phyloP scores from a whole-genome alignment of 1,140 invertebrate species.

The Drosophila rhopaloa region DNA sequence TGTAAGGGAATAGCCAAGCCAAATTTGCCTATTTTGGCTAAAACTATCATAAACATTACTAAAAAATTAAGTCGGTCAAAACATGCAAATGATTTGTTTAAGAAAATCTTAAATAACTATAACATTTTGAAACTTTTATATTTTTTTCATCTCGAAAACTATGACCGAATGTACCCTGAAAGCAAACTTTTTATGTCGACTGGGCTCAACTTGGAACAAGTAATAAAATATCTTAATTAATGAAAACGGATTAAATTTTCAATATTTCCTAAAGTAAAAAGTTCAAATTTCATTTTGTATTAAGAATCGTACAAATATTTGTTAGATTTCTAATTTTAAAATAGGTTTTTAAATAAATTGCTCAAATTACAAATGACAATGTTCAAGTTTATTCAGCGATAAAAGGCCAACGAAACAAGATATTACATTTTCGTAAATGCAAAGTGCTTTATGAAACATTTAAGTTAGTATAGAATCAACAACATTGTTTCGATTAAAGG shows the following conservation, averaged over 20 bases:
- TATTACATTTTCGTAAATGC: neutral
- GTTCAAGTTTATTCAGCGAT: neutral
- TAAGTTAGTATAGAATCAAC: neutral
- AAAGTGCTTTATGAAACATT: neutral
- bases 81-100: neutral
- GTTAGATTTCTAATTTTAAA: neutral
- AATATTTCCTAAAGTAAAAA: too few species aligned
- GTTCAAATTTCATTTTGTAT: too few species aligned
- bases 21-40: too few species aligned
- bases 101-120: neutral
- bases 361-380: neutral
- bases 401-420: neutral
- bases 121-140: neutral
- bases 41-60: too few species aligned
- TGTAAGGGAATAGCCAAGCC: too few species aligned
- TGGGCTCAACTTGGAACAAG: neutral
- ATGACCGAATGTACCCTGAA: neutral
- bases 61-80: too few species aligned
- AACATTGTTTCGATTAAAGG: neutral
- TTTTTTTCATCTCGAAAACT: neutral
- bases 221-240: neutral
- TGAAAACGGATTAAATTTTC: too few species aligned
- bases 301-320: neutral
- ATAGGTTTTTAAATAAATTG: slow-evolving; percentile 1
- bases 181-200: neutral